A percentile compares a stretch with the other conserved stretches of the same genome.
These are phyloP conservation scores for Desmodus rotundus DNA, from an alignment of 2,113 vertebrate genomes.

Conservation along the genomic window DNA sequence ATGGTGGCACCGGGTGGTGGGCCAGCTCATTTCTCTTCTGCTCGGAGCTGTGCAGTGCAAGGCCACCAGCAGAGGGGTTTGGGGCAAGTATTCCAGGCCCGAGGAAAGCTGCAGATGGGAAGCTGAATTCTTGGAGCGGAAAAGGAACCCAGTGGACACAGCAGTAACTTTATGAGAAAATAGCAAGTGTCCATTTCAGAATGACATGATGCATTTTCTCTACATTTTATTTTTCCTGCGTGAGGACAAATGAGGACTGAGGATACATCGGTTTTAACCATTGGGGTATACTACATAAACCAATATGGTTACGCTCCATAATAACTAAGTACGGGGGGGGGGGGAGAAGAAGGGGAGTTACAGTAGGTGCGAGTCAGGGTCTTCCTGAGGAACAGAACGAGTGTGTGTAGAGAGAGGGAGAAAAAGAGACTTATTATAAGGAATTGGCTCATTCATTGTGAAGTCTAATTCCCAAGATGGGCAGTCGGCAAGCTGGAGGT, in stretches of 20 bases:
- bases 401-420: too few species aligned
- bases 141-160: too few species aligned
- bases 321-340: too few species aligned
- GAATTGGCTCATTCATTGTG: not conserved
- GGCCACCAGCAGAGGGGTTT: not conserved
- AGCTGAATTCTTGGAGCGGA: not conserved
- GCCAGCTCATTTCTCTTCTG: not conserved
- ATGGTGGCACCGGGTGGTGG: accelerated
- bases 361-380: too few species aligned
- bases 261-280: not conserved
- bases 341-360: too few species aligned
- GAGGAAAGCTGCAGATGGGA: not conserved
- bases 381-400: not conserved
- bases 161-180: not conserved
- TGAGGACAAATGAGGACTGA: not conserved
- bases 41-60: not conserved
- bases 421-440: too few species aligned
- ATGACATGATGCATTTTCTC: not conserved
- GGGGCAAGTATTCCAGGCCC: not conserved
- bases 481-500: not conserved
- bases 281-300: not conserved
- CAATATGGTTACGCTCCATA: not conserved
- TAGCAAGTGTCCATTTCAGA: not conserved
- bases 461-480: not conserved
- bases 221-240: not conserved